Conservation (phyloP, 1,140 invertebrate genomes). For the Drosophila grimshawi region DNA sequence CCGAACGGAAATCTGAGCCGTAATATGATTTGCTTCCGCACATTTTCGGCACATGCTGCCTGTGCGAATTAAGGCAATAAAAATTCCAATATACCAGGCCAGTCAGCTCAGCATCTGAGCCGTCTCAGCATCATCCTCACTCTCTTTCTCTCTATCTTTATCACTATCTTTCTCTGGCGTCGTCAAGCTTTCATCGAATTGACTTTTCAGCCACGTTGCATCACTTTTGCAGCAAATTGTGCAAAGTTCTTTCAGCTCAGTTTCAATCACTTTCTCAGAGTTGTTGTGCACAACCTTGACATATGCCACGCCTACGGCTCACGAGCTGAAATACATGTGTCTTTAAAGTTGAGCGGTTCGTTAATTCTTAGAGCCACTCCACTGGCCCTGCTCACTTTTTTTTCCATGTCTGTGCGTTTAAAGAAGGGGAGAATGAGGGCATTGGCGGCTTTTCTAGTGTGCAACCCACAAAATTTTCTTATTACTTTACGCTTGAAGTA, state of each 20-base stretch:
- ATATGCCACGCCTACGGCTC: constrained; percentile 48
- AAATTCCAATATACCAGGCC: constrained; percentile 46
- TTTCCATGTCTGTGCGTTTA: background rate
- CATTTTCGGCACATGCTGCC: constrained; percentile 3
- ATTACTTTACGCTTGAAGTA: constrained; percentile 75
- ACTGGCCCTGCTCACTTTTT: background rate
- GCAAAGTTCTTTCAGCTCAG: constrained; percentile 14
- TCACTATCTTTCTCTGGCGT: background rate
- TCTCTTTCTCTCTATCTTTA: background rate
- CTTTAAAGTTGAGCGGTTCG: constrained; percentile 60
- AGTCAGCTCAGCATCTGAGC: background rate
- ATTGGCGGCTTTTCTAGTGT: constrained; percentile 27
- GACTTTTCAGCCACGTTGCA: constrained; percentile 13
- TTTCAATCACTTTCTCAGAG: constrained; percentile 59
- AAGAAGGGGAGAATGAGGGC: background rate
- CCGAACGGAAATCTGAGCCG: constrained; percentile 33
- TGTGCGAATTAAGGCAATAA: constrained; percentile 52
- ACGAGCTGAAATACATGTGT: constrained; percentile 32
- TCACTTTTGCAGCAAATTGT: constrained; percentile 15
- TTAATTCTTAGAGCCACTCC: constrained; percentile 22
- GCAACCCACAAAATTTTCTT: constrained; percentile 69
- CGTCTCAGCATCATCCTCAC: too few relatives aligned
- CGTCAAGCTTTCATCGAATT: constrained; percentile 5
- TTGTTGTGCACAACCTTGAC: constrained; percentile 66
- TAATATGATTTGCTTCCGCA: constrained; percentile 60